Conservation (phyloP, 2,888 invertebrate genomes). For the Cryptus viduatorius region DNA sequence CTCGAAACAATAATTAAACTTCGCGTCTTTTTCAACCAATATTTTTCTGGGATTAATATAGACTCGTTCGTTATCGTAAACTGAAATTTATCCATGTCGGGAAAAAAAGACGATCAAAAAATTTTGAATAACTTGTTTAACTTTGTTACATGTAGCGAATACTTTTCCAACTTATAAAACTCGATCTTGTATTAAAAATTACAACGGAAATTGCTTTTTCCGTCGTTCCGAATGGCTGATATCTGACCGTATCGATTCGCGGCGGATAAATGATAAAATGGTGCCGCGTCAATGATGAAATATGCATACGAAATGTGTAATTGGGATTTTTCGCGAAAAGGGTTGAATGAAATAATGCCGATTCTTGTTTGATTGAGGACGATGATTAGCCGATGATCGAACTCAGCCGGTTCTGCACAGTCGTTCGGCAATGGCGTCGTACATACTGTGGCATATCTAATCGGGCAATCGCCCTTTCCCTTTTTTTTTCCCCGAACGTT, state of each 20-base stretch:
- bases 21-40: no score
- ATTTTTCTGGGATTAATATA: no score
- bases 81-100: no score
- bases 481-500: slow-evolving; percentile 76
- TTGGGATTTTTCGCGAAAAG: not conserved
- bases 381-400: not conserved
- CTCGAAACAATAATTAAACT: no score
- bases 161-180: no score
- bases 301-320: not conserved
- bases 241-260: not conserved
- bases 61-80: no score
- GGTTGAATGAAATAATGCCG: not conserved
- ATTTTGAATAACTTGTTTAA: no score
- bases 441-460: slow-evolving; percentile 75
- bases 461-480: slow-evolving; percentile 81
- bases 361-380: not conserved
- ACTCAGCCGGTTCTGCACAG: not conserved
- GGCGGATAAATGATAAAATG: not conserved
- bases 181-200: not conserved
- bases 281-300: not conserved
- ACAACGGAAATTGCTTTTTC: not conserved
- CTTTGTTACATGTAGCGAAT: no score
- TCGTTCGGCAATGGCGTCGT: slow-evolving; percentile 20
- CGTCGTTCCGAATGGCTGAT: not conserved
- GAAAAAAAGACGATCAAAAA: no score